A percentile compares a stretch with the other conserved stretches of the same genome.
Conservation (phyloP, 1,140 invertebrate species). For the Drosophila jambulina region DNA sequence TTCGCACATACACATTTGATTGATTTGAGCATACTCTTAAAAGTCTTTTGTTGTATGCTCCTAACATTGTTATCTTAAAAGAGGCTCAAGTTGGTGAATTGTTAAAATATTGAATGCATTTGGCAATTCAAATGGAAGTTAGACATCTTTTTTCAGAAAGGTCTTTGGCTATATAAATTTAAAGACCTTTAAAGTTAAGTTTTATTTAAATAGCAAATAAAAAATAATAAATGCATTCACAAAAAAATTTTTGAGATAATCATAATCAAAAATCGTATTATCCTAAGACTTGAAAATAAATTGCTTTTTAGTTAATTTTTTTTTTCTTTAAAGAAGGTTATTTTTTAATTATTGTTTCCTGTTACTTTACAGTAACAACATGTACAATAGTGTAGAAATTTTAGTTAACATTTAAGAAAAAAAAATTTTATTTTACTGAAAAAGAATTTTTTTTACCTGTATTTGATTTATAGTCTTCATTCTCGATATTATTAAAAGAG, state of each 20-base stretch:
- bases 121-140: too few species aligned
- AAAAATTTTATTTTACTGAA: too few species aligned
- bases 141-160: not conserved
- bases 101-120: not conserved
- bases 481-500: constrained; percentile 88
- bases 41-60: too few species aligned
- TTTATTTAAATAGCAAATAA: not conserved
- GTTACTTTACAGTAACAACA: too few species aligned
- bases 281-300: not conserved
- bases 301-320: too few species aligned
- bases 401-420: too few species aligned
- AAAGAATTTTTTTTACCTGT: constrained; percentile 83
- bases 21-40: not conserved
- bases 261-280: not conserved
- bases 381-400: too few species aligned
- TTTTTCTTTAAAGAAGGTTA: too few species aligned
- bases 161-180: not conserved
- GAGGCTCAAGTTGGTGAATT: too few species aligned
- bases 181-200: too few species aligned
- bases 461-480: constrained; percentile 87
- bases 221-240: not conserved
- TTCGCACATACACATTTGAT: not conserved
- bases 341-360: too few species aligned
- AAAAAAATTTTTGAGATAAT: not conserved
- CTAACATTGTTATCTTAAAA: too few species aligned